Evolutionary conservation across 1,140 invertebrate genomes (phyloP), one percentile per base, ranked within the genome.

Genomic region (Drosophila murphyi): DNA sequence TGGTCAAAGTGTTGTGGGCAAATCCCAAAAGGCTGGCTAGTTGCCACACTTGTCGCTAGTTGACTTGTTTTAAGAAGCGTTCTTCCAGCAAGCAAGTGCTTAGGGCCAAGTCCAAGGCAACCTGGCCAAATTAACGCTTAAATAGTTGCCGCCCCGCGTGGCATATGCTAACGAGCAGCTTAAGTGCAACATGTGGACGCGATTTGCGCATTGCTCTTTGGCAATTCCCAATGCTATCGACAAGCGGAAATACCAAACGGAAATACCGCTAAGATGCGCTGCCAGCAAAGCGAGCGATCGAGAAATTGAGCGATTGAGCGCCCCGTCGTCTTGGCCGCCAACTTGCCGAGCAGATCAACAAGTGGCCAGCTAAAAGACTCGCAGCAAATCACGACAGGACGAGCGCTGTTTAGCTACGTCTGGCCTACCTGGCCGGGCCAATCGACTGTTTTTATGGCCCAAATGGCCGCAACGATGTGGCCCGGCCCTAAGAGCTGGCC

Each of bases 401-500:
- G 10, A 43, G 10, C 10, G 12, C 55, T 10, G 35, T 41, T 10
- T 6, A 8, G 39, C 39, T 8, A 37, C 45, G n/a, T 41, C 39
- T 10, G 4, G n/a, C 4, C 57, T 73, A 72, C 76, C 76, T 62
- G 76, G 3, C 6, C 45, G 37, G 60, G 57, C 62, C 39, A 12
- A 34, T n/a, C 52, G 63, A 55, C 20, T 56, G 56, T 12, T 35
- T 82, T 76, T 82, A 82, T 82, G 79, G 56, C 74, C 64, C 52
- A 52, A 75, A 69, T 78, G 75, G 60, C 82, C 56, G 64, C 82
- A 86, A 86, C 75, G 82, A 86, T 54, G 82, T 86, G 86, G 82
- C 62, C 62, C 68, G 60, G 29, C 31, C 20, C 50, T 28, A 37
- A 45, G 10, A n/a, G 39, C 63, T 45, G 45, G 28, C 7, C 71